phyloP scores from a whole-genome alignment of 2,888 invertebrate species.

The Athalia circularis region DNA sequence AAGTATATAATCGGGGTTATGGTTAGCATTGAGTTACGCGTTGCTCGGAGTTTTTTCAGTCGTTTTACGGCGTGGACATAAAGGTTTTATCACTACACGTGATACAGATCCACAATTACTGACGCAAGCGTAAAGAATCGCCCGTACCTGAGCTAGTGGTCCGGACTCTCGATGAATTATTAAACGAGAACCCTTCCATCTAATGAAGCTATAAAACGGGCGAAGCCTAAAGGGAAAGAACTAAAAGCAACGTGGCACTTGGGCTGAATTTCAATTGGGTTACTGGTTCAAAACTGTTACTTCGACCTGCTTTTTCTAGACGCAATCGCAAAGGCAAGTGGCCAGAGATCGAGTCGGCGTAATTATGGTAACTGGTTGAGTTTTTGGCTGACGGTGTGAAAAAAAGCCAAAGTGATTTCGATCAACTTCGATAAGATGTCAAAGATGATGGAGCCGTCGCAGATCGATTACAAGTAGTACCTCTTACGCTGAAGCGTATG shows the following conservation, averaged over 20 bases:
- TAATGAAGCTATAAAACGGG: constrained; percentile 68
- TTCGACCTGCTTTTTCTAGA: neutral
- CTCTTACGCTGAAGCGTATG: neutral
- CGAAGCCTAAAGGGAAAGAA: constrained; percentile 47
- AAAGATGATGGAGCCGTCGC: neutral
- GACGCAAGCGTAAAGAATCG: constrained; percentile 54
- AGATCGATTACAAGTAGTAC: neutral
- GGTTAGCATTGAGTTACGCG: neutral
- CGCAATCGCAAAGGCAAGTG: neutral
- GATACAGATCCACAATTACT: constrained; percentile 55
- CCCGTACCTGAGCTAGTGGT: constrained; percentile 48
- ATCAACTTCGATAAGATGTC: neutral
- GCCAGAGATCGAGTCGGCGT: neutral
- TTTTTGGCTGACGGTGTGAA: neutral
- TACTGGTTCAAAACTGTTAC: constrained; percentile 33
- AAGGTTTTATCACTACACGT: constrained; percentile 46
- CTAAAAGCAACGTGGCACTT: constrained; percentile 40
- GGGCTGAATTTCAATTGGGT: constrained; percentile 47
- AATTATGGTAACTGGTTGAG: neutral
- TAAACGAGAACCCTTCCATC: constrained; percentile 65
- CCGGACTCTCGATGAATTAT: constrained; percentile 64
- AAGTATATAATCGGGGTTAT: neutral
- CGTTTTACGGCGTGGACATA: constrained; percentile 28
- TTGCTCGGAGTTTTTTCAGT: neutral
- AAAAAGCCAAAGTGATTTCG: too few species aligned